Base-by-base conservation (phyloP, 2,797 vertebrate genomes). In the Lithobates pipiens region DNA sequence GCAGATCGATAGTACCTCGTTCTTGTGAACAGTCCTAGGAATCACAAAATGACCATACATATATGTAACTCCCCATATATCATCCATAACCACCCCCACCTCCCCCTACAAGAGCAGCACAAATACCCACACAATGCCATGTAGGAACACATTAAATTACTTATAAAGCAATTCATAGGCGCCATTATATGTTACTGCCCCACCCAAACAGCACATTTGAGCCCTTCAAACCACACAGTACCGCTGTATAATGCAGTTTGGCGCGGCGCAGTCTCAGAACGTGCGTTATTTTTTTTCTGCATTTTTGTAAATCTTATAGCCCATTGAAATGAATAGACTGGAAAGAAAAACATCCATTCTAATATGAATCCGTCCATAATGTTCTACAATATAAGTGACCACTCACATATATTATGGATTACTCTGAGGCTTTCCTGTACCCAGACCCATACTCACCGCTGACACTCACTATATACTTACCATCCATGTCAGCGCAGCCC, bases 1-100 rank as follows among this genome's bases (percentile, higher is more conserved):
- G 23, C 10, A 32, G 18, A 34, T 57, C 70, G 32, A 0, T 0
- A 34, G 1, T 16, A 63, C 39, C 80, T 13, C n/a, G 23, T 42
- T 73, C 34, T 74, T 54, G 21, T 23, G 32, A 82, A 8, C 25
- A 39, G 46, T 29, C 80, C 80, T 82, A 74, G 29, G 34, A 25
- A 63, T 63, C 46, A 81, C 27, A 73, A 81, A 70, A 82, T 34
- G 23, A 72, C 79, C 77, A 80, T 46, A 81, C 5, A 73, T 42
- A 50, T 42, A 50, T 73, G 39, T 69, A 18, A 67, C 9, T 3
- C 34, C 75, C 74, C 10, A 23, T 18, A 11, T 2, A 44, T 11
- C 7, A 25, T n/a, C 1, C 32, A 67, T 29, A 4, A 15, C 0
- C 11, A 5, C 50, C 54, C 5, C 54, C 54, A 5, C 50, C 54